Evolutionary conservation across 2,113 vertebrate genomes (phyloP), one percentile per base, ranked within the genome.

Genomic region (Pseudois nayaur): DNA sequence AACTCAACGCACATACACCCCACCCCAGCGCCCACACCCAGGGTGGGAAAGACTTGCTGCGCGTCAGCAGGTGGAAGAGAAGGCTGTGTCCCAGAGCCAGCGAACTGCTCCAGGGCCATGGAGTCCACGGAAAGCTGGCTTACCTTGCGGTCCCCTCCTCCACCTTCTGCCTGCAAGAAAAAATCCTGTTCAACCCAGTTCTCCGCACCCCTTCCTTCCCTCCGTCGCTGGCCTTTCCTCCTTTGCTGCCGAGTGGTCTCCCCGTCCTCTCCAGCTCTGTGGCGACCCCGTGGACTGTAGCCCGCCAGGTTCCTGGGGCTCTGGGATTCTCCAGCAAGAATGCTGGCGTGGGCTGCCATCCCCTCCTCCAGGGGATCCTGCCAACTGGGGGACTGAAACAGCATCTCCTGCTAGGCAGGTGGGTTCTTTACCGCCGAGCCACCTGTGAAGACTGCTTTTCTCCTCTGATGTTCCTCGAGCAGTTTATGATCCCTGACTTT

Each of bases 21-120:
- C 5, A 19, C 45, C 16, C 14, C 10, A 16, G 43, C 0, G 8
- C 5, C 8, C 40, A 57, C 15, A n/a, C 25, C 10, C 2, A 16
- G 14, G 8, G 8, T 2, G 23, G 21, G 21, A 16, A 64, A 83
- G 43, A 21, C 3, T 19, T 9, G 40, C 4, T 85, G 12, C 0
- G 1, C 1, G 19, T 33, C 25, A 33, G 64, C 71, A 76, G 9
- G 3, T 5, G 3, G 82, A 62, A 9, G 15, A 82, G 50, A 27
- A 71, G 50, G 31, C 13, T 15, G 6, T 50, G 31, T 1, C 9
- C 23, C 59, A 71, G 43, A 62, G 23, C 10, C 33, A 25, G 50
- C 50, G 21, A 31, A 31, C 95, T 62, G 52, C 52, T 52, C 29
- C 19, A 48, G 21, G 67, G 31, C 33, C 17, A 19, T 43, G 71